These are phyloP conservation scores for Heliopora coerulea DNA, from an alignment of 92 coral and sea anemone species.

Conservation along the genomic window DNA sequence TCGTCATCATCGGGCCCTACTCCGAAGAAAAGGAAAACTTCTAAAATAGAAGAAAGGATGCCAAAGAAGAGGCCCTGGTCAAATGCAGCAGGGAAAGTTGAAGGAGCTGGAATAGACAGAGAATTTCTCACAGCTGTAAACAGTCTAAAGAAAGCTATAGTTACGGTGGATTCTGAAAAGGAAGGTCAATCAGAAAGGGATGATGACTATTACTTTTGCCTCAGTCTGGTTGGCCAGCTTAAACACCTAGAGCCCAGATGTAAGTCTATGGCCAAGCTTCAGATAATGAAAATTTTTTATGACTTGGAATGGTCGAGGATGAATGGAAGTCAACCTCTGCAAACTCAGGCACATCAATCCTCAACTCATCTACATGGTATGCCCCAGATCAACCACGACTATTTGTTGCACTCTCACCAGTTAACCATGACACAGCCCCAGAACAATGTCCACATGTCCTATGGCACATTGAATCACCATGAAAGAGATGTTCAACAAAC, in stretches of 20 bases:
- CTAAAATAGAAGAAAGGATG: background rate
- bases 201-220: slow-evolving; percentile 16
- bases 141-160: slow-evolving; percentile 21
- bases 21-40: background rate
- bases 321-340: too few species aligned
- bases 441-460: too few species aligned
- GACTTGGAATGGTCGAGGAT: slow-evolving; percentile 41
- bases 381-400: slow-evolving; percentile 27
- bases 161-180: slow-evolving; percentile 12
- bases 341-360: too few species aligned
- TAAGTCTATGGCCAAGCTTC: slow-evolving; percentile 41
- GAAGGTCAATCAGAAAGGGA: slow-evolving; percentile 28
- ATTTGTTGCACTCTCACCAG: too few species aligned
- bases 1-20: too few species aligned
- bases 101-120: slow-evolving; percentile 26
- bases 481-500: too few species aligned
- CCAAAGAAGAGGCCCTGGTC: slow-evolving; percentile 40
- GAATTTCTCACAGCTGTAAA: slow-evolving; percentile 31
- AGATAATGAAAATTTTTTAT: slow-evolving; percentile 38
- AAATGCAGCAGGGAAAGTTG: background rate
- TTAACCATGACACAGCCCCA: too few species aligned
- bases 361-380: too few species aligned
- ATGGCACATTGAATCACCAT: too few species aligned
- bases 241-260: slow-evolving; percentile 26
- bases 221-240: slow-evolving; percentile 21